A percentile compares a stretch with the other conserved stretches of the same genome.
These are phyloP conservation scores for Sturnira hondurensis DNA, from an alignment of 2,113 vertebrate species.

Conservation along the genomic window DNA sequence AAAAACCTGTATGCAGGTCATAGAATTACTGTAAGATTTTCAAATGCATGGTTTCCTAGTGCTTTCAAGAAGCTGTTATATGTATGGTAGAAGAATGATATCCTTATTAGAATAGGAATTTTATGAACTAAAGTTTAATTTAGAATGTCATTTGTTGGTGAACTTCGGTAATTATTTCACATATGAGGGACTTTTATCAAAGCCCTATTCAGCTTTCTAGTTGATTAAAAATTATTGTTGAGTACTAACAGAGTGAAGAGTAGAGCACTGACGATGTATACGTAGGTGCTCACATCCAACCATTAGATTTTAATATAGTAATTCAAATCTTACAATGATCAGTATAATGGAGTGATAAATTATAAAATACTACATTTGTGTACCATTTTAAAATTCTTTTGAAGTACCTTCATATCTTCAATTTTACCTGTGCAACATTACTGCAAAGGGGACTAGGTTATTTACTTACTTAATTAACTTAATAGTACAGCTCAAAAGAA, in stretches of 20 bases:
- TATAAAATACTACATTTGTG: not conserved
- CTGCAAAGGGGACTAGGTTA: not conserved
- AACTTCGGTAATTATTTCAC: not conserved
- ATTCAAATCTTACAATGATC: not conserved
- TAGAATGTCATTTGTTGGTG: not conserved
- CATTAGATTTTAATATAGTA: not conserved
- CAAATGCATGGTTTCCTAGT: not conserved
- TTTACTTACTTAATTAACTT: not conserved
- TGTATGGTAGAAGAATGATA: not conserved
- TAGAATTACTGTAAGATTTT: not conserved
- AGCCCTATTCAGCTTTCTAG: not conserved
- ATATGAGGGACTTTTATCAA: not conserved
- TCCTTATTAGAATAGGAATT: not conserved
- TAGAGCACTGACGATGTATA: not conserved
- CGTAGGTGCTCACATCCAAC: not conserved
- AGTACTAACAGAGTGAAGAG: not conserved
- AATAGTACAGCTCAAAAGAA: not conserved
- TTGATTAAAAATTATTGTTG: not conserved
- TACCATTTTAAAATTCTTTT: not conserved
- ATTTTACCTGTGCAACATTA: not conserved
- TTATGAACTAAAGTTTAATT: constrained; percentile 10
- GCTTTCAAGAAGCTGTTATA: not conserved
- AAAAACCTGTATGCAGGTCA: not conserved
- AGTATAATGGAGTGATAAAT: not conserved
- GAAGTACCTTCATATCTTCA: not conserved